Base-by-base conservation (phyloP, 2,113 vertebrate species). In the Scolopax mira region DNA sequence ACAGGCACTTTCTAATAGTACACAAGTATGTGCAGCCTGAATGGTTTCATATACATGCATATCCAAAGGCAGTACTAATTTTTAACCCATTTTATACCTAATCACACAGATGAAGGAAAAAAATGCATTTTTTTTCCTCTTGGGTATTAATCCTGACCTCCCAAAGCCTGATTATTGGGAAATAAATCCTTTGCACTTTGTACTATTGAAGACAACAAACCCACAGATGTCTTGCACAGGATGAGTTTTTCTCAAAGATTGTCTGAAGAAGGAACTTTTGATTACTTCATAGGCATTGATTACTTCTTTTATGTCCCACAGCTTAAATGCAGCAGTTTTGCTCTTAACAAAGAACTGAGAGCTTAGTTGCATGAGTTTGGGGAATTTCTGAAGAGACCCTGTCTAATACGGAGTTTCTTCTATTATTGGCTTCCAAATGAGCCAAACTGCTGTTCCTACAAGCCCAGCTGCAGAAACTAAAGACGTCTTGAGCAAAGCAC, bases 1-100 rank as follows among this genome's bases (percentile, higher is more conserved):
- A 97, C 97, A 96, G 95, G 93, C 90, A 69, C 74, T 94, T 93
- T 96, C 81, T 85, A 92, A 78, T 75, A 94, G 89, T 73, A 49
- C 74, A 66, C 60, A 96, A 94, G 54, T 83, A 93, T 81, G 96
- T 96, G 96, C 66, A 90, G 78, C 77, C 89, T 85, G 35, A 67
- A 84, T 80, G 64, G 51, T 55, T 83, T 92, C 69, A 83, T 67
- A 73, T 46, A 85, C 71, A 66, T 5, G 9, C 18, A 71, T 89
- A 96, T 18, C 35, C n/a, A 84, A 93, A 89, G 55, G 71, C 93
- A 92, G 55, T 37, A 87, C 75, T 81, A 89, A 33, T 87, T 85
- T 89, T 95, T 91, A 97, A 96, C 89, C 82, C 72, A 10, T 96
- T 94, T 83, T 83, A 90, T 79, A 94, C 90, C 52, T 78, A 31